phyloP scores from a whole-genome alignment of 2,888 invertebrate genomes.

The Apomyelois bistriatella region DNA sequence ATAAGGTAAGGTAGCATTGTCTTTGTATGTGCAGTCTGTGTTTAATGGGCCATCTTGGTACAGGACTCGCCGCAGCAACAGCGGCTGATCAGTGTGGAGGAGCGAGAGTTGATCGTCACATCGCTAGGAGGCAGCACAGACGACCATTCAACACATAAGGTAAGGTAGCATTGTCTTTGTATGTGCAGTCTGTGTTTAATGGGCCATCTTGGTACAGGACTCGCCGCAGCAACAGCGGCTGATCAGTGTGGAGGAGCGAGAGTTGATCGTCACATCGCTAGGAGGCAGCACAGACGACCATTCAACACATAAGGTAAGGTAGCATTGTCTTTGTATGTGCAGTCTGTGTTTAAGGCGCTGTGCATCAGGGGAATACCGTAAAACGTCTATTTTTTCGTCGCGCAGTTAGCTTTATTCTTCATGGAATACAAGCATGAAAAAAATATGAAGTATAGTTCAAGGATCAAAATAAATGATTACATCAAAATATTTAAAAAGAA shows the following conservation, averaged over 20 bases:
- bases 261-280: constrained; percentile 83
- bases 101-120: constrained; percentile 83
- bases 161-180: too few species aligned
- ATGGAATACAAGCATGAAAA: too few species aligned
- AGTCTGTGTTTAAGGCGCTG: too few species aligned
- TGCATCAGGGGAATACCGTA: too few species aligned
- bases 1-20: too few species aligned
- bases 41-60: constrained; percentile 82
- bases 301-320: constrained; percentile 44
- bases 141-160: constrained; percentile 42
- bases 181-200: constrained; percentile 85
- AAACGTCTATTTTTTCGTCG: too few species aligned
- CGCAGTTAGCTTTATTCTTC: too few species aligned
- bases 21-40: constrained; percentile 87
- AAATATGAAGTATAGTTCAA: too few species aligned
- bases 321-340: too few species aligned
- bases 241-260: constrained; percentile 84
- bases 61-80: constrained; percentile 86
- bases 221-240: constrained; percentile 83
- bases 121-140: constrained; percentile 75
- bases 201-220: constrained; percentile 85
- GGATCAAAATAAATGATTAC: too few species aligned
- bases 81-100: constrained; percentile 83
- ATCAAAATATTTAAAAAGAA: too few species aligned
- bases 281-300: constrained; percentile 59